These are phyloP conservation scores for Pelagia noctiluca DNA, from an alignment of 30 jellyfish, hydroid and myxozoan genomes.

Conservation along the genomic window DNA sequence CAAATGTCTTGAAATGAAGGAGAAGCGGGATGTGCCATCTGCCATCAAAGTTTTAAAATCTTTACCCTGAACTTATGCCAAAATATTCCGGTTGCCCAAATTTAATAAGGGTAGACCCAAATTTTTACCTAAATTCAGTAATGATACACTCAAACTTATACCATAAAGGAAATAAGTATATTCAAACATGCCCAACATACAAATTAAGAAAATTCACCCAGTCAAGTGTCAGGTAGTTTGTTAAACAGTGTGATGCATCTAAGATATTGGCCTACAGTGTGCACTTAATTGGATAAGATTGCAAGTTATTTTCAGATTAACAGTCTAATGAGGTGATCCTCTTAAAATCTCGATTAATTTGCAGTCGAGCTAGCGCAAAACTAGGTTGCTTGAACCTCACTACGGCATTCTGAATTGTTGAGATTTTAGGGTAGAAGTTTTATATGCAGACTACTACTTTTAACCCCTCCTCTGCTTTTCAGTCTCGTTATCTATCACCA, in stretches of 20 bases:
- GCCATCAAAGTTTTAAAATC: not conserved
- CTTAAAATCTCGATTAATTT: too few species aligned
- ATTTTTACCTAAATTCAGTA: not conserved
- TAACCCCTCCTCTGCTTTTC: not conserved
- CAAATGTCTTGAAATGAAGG: not conserved
- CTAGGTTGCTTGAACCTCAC: too few species aligned
- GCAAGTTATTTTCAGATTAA: not conserved
- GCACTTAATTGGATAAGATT: not conserved
- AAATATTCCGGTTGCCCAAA: too few species aligned
- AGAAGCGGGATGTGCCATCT: constrained; percentile 4
- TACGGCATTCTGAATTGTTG: not conserved
- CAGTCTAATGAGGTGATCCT: too few species aligned
- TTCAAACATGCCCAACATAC: not conserved
- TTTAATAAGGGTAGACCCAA: constrained; percentile 2
- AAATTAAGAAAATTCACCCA: not conserved
- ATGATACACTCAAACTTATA: not conserved
- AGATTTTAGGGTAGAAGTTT: not conserved
- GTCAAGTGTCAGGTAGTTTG: constrained; percentile 3
- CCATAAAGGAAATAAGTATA: not conserved
- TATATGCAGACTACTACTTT: too few species aligned
- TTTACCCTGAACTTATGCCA: constrained; percentile 5
- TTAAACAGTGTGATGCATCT: not conserved
- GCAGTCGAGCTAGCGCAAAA: too few species aligned
- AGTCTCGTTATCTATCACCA: not conserved
- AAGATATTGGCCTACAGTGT: constrained; percentile 2